Evolutionary conservation across 2,113 vertebrate species (phyloP).

Genomic region (Mustela lutreola): DNA sequence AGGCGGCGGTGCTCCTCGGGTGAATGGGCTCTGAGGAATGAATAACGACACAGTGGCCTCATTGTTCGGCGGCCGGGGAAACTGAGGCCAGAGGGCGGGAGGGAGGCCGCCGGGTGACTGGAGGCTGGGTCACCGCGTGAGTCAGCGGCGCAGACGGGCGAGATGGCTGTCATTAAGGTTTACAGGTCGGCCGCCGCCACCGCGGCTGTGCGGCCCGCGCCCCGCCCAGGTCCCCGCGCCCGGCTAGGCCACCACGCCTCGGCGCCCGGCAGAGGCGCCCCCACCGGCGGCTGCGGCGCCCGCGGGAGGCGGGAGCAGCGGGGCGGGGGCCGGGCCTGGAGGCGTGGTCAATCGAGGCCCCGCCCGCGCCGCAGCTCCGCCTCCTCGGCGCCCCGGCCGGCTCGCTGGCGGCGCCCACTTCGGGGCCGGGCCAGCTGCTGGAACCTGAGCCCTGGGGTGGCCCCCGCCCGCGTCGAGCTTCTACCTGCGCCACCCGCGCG

Average conservation of each 20-base stretch:
- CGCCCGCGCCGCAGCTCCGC: background rate
- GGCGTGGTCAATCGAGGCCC: background rate
- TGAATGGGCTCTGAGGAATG: conserved; percentile 73
- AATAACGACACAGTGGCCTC: conserved; percentile 70
- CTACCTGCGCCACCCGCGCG: conserved; percentile 59
- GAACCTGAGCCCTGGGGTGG: conserved; percentile 45
- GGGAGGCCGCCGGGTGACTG: conserved; percentile 74
- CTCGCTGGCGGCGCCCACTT: background rate
- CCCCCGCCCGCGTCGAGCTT: background rate
- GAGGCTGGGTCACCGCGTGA: conserved; percentile 82
- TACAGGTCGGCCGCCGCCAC: conserved; percentile 80
- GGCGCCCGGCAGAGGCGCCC: conserved; percentile 47
- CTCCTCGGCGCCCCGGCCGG: conserved; percentile 18
- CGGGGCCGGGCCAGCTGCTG: background rate
- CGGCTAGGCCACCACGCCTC: conserved; percentile 54
- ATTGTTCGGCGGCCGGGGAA: conserved; percentile 78
- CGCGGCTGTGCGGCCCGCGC: conserved; percentile 67
- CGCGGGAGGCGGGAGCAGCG: rapidly evolving
- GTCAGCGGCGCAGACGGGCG: conserved; percentile 78
- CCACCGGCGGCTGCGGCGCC: background rate
- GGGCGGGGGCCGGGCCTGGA: rapidly evolving
- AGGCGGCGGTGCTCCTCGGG: conserved; percentile 48
- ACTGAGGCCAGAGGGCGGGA: conserved; percentile 81
- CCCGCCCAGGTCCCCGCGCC: conserved; percentile 62
- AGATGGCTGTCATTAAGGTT: conserved; percentile 82